These are phyloP conservation scores for Rhysida immarginata DNA, from an alignment of 1,140 invertebrate genomes.

Conservation along the genomic window DNA sequence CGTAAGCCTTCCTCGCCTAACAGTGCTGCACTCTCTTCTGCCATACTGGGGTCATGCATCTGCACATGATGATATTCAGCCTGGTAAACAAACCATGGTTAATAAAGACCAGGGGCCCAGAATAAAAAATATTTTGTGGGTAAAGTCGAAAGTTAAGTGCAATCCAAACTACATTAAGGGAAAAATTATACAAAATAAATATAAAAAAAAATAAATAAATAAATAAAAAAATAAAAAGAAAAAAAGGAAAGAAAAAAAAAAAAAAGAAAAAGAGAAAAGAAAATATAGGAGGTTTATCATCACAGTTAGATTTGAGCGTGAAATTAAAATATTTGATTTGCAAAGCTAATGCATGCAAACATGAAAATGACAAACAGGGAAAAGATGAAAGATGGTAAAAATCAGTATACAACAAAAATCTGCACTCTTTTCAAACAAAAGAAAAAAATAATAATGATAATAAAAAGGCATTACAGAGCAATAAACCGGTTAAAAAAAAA, in stretches of 20 bases:
- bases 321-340: too few relatives aligned
- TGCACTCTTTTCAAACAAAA: too few relatives aligned
- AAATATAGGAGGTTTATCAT: neutral
- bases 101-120: neutral
- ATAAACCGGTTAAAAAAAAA: too few relatives aligned
- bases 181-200: neutral
- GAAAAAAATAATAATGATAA: too few relatives aligned
- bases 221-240: neutral
- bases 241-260: neutral
- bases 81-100: slow-evolving; percentile 19
- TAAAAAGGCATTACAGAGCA: too few relatives aligned
- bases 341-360: too few relatives aligned
- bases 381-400: too few relatives aligned
- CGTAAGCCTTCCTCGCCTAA: slow-evolving; percentile 84
- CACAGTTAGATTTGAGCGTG: too few relatives aligned
- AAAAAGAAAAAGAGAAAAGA: neutral
- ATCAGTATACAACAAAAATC: too few relatives aligned
- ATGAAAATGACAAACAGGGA: too few relatives aligned
- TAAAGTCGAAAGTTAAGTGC: neutral
- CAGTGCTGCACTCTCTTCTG: slow-evolving; percentile 80
- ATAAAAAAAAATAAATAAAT: neutral
- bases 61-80: slow-evolving; percentile 28
- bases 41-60: slow-evolving; percentile 26
- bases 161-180: neutral
- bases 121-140: neutral